Evolutionary conservation across 2,797 vertebrate species (phyloP), one percentile per base, ranked within the genome.

Genomic region (Euthynnus affinis): DNA sequence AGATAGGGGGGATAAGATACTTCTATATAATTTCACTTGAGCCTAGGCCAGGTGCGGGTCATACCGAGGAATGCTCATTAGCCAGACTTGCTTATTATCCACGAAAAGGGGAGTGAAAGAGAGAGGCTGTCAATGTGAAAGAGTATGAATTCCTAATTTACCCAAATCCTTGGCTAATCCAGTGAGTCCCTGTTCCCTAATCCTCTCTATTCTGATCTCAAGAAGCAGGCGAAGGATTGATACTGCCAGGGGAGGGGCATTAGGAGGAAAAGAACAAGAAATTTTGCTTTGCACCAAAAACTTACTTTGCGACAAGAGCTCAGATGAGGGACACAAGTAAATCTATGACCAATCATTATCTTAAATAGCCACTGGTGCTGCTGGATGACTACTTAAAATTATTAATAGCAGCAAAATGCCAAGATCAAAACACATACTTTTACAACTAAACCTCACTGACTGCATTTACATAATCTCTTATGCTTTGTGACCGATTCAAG

Each of bases 121-220:
- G 68, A 85, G 71, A 74, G 76, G 60, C 42, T 80, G 81, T 82
- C 61, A 49, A 75, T 71, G 71, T 69, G 74, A 79, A 71, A 64
- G 69, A 76, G 64, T 60, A 64, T 44, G 75, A 83, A 89, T 92
- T 88, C 84, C 87, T 89, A 90, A 92, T 93, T 93, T 90, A 89
- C 81, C 85, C 81, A 91, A 91, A 93, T 90, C 92, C 89, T 82
- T 44, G 1, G 48, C 75, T 93, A 91, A 94, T 93, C 92, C 90
- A 85, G 57, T 48, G 75, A 87, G 89, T 87, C 86, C 83, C 66
- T 44, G 81, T 72, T 83, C 80, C 75, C 66, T 91, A 86, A 88
- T 93, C 86, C 81, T 74, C 65, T 78, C 68, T 80, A 61, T 82
- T 82, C 56, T 78, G 73, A 60, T 42, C 0, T 58, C 14, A 12